Evolutionary conservation across 2,113 vertebrate species (phyloP), one percentile per base, ranked within the genome.

Genomic region (Daubentonia madagascariensis): DNA sequence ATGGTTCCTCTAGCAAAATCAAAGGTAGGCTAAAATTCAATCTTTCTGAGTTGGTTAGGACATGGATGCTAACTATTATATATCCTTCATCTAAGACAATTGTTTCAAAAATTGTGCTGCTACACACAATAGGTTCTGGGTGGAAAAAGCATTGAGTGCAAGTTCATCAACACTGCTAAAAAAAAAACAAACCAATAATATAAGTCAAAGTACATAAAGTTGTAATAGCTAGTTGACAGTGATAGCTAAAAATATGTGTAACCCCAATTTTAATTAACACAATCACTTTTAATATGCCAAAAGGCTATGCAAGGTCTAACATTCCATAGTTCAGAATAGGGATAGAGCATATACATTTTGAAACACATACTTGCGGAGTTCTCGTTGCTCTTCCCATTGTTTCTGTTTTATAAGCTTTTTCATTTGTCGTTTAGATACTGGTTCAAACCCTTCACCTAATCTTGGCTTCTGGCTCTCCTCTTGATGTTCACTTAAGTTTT

Each of bases 311-410:
- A 45, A 92, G 63, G 4, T 67, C 25, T 12, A 37, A 85, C 5
- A 35, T 6, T 59, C 23, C 22, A 6, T 17, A 28, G 3, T 68
- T 54, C 43, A 35, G 13, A 67, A 88, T 0, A 43, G 8, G 32
- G n/a, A 30, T 3, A n/a, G 3, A 14, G 11, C 7, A 95, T 30
- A 61, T 1, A 11, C 20, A 17, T 65, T 95, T 65, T 37, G 48
- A 76, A 90, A 98, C 50, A 92, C 99, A 91, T 98, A 99, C 99
- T 99, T 99, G 80, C 99, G 98, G 0, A 99, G 98, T 35, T 99
- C 99, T 94, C 99, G 98, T 95, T 99, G 99, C 35, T 99, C 99
- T 95, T 99, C 99, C 99, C 99, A 99, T 35, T 99, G 99, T 96
- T 99, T 99, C 97, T 99, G 99, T 94, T 99, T 99, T 96, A 99